These are phyloP conservation scores for Calliphora vicina DNA, from an alignment of 1,140 invertebrate genomes.

Conservation along the genomic window DNA sequence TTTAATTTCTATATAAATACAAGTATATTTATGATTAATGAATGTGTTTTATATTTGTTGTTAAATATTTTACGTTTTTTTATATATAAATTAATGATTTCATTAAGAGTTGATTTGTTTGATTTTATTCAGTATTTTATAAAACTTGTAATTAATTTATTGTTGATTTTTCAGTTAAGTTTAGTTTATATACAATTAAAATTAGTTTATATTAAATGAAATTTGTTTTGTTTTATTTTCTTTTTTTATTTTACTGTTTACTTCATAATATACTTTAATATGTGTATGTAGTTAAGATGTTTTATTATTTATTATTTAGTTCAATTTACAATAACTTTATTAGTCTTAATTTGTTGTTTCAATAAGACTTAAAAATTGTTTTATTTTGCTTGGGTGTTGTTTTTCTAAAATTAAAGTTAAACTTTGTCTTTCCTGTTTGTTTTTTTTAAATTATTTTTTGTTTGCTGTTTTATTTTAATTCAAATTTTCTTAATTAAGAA, in stretches of 20 bases:
- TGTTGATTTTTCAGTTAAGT: neutral
- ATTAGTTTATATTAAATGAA: neutral
- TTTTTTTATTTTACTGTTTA: neutral
- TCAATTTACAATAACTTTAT: neutral
- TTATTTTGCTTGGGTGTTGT: neutral
- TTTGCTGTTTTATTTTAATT: neutral
- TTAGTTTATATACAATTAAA: neutral
- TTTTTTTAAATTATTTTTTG: neutral
- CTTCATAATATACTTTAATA: neutral
- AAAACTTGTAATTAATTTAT: neutral
- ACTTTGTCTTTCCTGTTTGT: conserved; percentile 10
- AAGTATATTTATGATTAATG: too few relatives aligned
- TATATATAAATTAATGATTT: too few relatives aligned
- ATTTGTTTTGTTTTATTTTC: neutral
- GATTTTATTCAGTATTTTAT: too few relatives aligned
- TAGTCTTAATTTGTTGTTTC: neutral
- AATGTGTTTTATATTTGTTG: too few relatives aligned
- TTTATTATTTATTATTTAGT: neutral
- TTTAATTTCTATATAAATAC: too few relatives aligned
- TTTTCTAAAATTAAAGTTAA: neutral
- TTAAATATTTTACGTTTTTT: too few relatives aligned
- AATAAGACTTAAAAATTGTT: neutral
- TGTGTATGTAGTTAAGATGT: neutral
- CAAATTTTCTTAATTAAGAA: neutral
- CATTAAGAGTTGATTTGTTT: too few relatives aligned